A percentile compares a stretch with the other conserved stretches of the same genome.
phyloP scores from a whole-genome alignment of 2,113 vertebrate species.

The Phoenicopterus ruber region DNA sequence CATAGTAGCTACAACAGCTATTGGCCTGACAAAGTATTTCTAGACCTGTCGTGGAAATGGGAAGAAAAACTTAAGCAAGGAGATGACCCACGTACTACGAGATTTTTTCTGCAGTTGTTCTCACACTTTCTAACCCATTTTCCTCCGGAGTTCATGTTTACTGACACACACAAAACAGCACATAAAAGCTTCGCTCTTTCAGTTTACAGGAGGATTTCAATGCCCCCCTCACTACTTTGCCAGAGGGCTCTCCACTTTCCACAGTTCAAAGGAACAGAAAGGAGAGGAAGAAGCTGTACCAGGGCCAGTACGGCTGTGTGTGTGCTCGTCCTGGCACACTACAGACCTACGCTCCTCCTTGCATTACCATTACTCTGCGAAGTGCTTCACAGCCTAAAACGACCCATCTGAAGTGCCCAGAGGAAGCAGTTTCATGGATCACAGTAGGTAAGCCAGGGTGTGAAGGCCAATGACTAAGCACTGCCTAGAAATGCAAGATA shows the following conservation, averaged over 20 bases:
- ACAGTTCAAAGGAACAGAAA: not conserved
- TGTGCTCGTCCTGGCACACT: not conserved
- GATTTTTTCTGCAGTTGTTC: not conserved
- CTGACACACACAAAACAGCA: not conserved
- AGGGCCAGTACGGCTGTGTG: not conserved
- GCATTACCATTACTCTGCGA: not conserved
- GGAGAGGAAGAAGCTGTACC: not conserved
- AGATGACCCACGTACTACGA: fast-evolving
- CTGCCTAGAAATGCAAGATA: not conserved
- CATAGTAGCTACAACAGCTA: not conserved
- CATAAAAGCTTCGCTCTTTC: not conserved
- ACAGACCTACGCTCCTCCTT: not conserved
- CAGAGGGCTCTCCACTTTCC: not conserved
- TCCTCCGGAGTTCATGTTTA: not conserved
- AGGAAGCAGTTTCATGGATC: not conserved
- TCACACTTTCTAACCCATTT: not conserved
- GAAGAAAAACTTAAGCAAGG: not conserved
- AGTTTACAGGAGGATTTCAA: not conserved
- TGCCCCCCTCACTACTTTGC: not conserved
- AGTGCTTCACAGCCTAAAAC: not conserved
- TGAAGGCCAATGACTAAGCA: not conserved
- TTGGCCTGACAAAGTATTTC: not conserved
- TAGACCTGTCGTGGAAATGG: not conserved
- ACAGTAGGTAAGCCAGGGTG: too few species aligned
- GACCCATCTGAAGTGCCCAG: not conserved